These are phyloP conservation scores for Gymnoscopelus braueri DNA, from an alignment of 2,797 vertebrate species.

Conservation along the genomic window DNA sequence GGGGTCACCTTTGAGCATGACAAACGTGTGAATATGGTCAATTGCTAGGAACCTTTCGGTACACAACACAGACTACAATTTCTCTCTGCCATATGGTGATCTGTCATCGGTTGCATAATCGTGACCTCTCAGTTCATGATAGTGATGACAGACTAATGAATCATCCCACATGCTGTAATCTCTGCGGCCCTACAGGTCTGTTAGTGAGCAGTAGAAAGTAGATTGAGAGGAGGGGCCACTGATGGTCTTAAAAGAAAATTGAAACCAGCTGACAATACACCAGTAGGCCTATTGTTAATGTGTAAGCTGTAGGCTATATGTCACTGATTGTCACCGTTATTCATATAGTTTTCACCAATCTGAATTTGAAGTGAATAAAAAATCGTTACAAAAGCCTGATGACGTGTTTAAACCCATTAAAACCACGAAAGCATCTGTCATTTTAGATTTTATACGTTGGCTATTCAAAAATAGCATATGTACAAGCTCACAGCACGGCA, in stretches of 20 bases:
- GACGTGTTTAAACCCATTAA: too few relatives aligned
- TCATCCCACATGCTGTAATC: slow-evolving; percentile 51
- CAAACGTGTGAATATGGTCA: too few relatives aligned
- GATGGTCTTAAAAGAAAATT: background rate
- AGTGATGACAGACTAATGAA: slow-evolving; percentile 32
- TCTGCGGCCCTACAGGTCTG: background rate
- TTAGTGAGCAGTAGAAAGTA: slow-evolving; percentile 6
- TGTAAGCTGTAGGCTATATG: background rate
- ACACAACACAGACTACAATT: background rate
- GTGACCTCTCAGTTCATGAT: slow-evolving; percentile 26
- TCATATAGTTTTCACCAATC: background rate
- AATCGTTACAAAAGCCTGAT: background rate
- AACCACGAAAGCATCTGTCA: too few relatives aligned
- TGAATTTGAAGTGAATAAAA: background rate
- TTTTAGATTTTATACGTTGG: too few relatives aligned
- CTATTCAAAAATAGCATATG: too few relatives aligned
- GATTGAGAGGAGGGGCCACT: slow-evolving; percentile 42
- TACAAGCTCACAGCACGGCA: too few relatives aligned
- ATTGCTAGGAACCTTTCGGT: slow-evolving; percentile 5
- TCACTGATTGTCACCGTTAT: slow-evolving; percentile 3
- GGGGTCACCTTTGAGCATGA: background rate
- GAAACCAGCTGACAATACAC: background rate
- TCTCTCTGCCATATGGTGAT: slow-evolving; percentile 46
- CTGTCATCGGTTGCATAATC: slow-evolving; percentile 63
- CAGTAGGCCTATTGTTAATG: background rate